Conservation (phyloP, 2,888 invertebrate species). For the Merodon equestris region DNA sequence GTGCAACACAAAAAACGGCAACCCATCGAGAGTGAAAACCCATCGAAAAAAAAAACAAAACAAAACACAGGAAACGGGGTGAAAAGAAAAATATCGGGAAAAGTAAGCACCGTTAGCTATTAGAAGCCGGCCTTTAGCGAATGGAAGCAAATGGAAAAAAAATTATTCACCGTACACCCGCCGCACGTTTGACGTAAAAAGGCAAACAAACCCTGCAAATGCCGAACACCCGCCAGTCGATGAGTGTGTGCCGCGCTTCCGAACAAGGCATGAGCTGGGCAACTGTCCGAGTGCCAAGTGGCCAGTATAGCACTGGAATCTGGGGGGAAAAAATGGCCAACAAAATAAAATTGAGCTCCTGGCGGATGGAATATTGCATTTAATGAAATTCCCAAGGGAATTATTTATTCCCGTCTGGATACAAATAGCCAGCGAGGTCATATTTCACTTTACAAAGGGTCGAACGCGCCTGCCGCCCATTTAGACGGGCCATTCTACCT, state of each 20-base stretch:
- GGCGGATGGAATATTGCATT: conserved; percentile 56
- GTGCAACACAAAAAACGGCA: conserved; percentile 5
- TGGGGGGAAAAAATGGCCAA: background rate
- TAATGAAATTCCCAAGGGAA: conserved; percentile 62
- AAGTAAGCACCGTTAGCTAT: no score
- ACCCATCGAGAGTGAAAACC: conserved; percentile 16
- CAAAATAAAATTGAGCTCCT: conserved; percentile 19
- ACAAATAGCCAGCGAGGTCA: conserved; percentile 56
- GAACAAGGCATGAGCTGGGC: conserved; percentile 14
- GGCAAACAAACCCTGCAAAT: conserved; percentile 42
- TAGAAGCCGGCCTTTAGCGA: background rate
- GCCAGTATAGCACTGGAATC: no score
- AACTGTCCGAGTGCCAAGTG: background rate
- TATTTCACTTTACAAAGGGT: conserved; percentile 50
- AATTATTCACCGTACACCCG: conserved; percentile 19
- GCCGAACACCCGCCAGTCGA: conserved; percentile 5
- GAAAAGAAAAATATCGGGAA: no score
- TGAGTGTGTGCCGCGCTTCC: no score
- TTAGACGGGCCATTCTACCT: no score
- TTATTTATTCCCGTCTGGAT: conserved; percentile 60
- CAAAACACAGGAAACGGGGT: background rate
- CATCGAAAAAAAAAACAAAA: background rate
- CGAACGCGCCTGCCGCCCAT: background rate
- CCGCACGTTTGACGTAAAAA: conserved; percentile 52
- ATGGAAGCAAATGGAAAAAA: conserved; percentile 5